phyloP scores from a whole-genome alignment of 2,113 vertebrate genomes.

The Diadophis punctatus region DNA sequence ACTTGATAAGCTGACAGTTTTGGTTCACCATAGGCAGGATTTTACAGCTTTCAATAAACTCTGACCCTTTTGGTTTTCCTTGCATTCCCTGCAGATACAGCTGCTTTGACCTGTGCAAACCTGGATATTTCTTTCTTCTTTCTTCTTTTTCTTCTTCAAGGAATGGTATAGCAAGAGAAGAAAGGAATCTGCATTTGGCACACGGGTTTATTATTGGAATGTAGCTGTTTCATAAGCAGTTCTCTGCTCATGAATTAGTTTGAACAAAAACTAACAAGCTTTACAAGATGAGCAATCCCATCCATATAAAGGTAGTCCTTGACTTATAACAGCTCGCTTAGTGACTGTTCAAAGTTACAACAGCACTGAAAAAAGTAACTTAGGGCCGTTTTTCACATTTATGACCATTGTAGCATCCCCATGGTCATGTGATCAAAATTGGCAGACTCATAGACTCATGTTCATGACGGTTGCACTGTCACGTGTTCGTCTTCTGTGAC shows the following conservation, averaged over 20 bases:
- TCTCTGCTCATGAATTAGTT: conserved; percentile 12
- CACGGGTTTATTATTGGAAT: background rate
- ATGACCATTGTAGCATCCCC: background rate
- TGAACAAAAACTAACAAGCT: background rate
- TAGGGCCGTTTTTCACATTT: background rate
- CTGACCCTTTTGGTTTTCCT: background rate
- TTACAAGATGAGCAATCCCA: background rate
- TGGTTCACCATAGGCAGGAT: background rate
- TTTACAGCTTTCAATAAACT: background rate
- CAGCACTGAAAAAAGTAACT: background rate
- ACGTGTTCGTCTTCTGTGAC: background rate
- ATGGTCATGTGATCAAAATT: background rate
- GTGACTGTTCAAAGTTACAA: background rate
- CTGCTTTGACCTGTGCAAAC: background rate
- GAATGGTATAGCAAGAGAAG: background rate
- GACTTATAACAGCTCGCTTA: background rate
- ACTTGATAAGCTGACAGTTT: background rate
- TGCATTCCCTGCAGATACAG: background rate
- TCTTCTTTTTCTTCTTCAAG: background rate
- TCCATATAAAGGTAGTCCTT: background rate
- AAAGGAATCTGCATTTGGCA: background rate
- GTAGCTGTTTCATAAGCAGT: background rate
- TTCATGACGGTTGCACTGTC: background rate
- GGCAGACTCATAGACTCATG: background rate
- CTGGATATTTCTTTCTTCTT: background rate